These are phyloP conservation scores for Perccottus glenii DNA, from an alignment of 2,113 vertebrate genomes.

Conservation along the genomic window DNA sequence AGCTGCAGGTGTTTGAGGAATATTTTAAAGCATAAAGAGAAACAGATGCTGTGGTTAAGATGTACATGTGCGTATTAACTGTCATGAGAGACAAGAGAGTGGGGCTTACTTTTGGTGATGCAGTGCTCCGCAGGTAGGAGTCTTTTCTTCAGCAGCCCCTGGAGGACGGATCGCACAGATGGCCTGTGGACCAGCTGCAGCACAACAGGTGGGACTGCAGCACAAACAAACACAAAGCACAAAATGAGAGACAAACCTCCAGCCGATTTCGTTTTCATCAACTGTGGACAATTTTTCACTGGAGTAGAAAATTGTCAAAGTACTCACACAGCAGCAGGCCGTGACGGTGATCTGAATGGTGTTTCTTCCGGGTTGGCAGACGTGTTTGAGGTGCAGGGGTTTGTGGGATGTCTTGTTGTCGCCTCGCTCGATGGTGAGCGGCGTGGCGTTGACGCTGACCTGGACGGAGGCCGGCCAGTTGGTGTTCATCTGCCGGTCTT, in stretches of 20 bases:
- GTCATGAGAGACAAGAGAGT: slow-evolving; percentile 18
- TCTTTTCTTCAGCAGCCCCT: slow-evolving; percentile 97
- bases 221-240: background rate
- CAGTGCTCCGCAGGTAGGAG: slow-evolving; percentile 98
- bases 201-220: slow-evolving; percentile 98
- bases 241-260: background rate
- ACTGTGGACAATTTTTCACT: background rate
- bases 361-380: slow-evolving; percentile 97
- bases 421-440: slow-evolving; percentile 96
- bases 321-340: slow-evolving; percentile 98
- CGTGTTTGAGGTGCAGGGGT: slow-evolving; percentile 97
- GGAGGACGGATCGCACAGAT: slow-evolving; percentile 95
- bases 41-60: slow-evolving; percentile 50
- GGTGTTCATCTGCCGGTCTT: slow-evolving; percentile 99
- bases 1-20: background rate
- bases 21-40: slow-evolving; percentile 21
- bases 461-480: slow-evolving; percentile 99
- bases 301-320: slow-evolving; percentile 1
- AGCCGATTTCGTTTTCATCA: background rate
- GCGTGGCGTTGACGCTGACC: slow-evolving; percentile 99
- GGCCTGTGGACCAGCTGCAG: slow-evolving; percentile 98
- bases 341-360: slow-evolving; percentile 99
- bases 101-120: slow-evolving; percentile 94
- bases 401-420: slow-evolving; percentile 99
- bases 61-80: slow-evolving; percentile 32